A percentile compares a stretch with the other conserved stretches of the same genome.
Evolutionary conservation across 1,140 invertebrate genomes (phyloP).

Genomic region (Centruroides vittatus): DNA sequence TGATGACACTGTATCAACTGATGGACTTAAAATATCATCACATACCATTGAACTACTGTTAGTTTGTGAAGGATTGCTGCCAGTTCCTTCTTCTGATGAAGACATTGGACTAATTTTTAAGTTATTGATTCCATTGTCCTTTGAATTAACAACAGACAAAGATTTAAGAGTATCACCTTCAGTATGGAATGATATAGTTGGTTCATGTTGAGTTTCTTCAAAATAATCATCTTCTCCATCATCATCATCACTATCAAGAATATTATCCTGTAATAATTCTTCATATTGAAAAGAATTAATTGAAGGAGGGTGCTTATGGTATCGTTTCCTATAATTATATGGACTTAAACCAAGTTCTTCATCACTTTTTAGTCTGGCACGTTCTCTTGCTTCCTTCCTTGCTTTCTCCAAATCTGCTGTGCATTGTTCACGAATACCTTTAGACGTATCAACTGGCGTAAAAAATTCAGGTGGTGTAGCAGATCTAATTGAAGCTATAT

Average conservation of each 20-base stretch:
- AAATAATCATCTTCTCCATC: constrained; percentile 33
- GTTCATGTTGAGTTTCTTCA: background rate
- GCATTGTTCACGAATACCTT: constrained; percentile 27
- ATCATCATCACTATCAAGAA: constrained; percentile 38
- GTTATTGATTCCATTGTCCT: background rate
- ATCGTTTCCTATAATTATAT: constrained; percentile 22
- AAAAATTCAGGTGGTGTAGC: constrained; percentile 1
- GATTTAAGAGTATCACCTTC: background rate
- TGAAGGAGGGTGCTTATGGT: constrained; percentile 7
- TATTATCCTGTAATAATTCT: constrained; percentile 13
- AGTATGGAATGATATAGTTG: background rate
- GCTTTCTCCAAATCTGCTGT: constrained; percentile 40
- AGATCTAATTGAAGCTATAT: background rate
- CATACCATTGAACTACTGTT: too few species aligned
- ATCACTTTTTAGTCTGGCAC: constrained; percentile 52
- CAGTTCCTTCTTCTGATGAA: background rate
- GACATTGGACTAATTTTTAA: background rate
- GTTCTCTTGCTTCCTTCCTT: constrained; percentile 46
- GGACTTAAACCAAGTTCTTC: constrained; percentile 55
- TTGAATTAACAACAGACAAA: background rate
- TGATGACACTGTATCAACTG: background rate
- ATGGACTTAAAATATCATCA: background rate
- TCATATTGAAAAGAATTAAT: constrained; percentile 15
- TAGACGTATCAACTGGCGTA: constrained; percentile 6
- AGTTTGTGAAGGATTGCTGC: background rate